phyloP scores from a whole-genome alignment of 2,797 vertebrate genomes.

The Propithecus perrieri region DNA sequence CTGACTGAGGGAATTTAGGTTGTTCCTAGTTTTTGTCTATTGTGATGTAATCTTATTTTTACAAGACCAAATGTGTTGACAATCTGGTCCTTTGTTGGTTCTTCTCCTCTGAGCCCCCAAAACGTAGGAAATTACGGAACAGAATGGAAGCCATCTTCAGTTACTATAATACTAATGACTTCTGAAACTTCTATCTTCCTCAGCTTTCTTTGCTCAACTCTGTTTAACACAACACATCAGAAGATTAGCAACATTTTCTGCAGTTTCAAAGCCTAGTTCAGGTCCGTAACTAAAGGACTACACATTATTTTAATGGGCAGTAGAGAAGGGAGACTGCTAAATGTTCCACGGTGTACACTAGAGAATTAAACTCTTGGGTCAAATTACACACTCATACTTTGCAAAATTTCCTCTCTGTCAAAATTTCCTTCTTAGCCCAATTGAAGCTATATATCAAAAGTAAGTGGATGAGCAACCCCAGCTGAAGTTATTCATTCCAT shows the following conservation, averaged over 20 bases:
- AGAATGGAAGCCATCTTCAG: slow-evolving; percentile 13
- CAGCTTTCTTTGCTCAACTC: slow-evolving; percentile 11
- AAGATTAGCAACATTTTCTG: slow-evolving; percentile 19
- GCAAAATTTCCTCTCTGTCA: slow-evolving; percentile 8
- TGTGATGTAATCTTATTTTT: slow-evolving; percentile 70
- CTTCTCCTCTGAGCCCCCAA: slow-evolving; percentile 26
- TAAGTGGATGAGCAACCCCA: not conserved
- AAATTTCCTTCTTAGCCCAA: not conserved
- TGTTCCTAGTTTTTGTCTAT: not conserved
- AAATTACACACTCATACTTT: not conserved
- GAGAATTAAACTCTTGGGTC: slow-evolving; percentile 16
- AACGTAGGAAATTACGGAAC: slow-evolving; percentile 39
- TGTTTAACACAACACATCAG: not conserved
- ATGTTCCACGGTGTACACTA: not conserved
- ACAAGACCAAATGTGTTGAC: slow-evolving; percentile 40
- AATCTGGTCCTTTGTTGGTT: slow-evolving; percentile 35
- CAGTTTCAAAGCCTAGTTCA: not conserved
- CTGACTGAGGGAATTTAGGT: not conserved
- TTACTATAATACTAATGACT: not conserved
- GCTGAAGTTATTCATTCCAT: slow-evolving; percentile 4
- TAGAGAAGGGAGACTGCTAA: not conserved
- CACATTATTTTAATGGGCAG: not conserved
- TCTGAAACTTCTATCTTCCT: slow-evolving; percentile 27
- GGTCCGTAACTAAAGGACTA: not conserved
- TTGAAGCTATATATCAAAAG: slow-evolving; percentile 44